Evolutionary conservation across 2,888 invertebrate species (phyloP).

Genomic region (Tinea pellionella): DNA sequence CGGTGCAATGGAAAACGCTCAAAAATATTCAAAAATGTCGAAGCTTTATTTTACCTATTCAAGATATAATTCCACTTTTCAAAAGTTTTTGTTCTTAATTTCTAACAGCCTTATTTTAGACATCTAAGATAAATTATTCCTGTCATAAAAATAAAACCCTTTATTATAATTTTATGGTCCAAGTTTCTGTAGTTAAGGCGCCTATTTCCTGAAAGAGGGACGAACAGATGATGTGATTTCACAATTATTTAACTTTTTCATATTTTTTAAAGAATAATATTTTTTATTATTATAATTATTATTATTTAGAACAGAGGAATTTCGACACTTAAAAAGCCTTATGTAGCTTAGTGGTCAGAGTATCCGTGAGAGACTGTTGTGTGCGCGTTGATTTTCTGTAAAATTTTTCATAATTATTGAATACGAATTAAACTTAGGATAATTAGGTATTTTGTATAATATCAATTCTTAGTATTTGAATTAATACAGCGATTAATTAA

Average conservation of each 20-base stretch:
- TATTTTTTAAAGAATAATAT: too few species aligned
- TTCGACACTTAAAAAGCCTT: too few species aligned
- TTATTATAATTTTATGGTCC: slow-evolving; percentile 58
- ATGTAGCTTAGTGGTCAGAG: too few species aligned
- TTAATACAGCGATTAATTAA: neutral
- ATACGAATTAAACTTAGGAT: neutral
- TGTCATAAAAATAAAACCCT: slow-evolving; percentile 51
- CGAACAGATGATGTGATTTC: slow-evolving; percentile 43
- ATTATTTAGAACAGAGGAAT: too few species aligned
- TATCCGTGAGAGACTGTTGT: too few species aligned
- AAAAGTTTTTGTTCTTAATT: slow-evolving; percentile 10
- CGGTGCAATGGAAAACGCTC: slow-evolving; percentile 13
- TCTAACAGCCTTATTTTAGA: slow-evolving; percentile 10
- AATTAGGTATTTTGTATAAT: neutral
- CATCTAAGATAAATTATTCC: slow-evolving; percentile 37
- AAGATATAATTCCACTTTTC: slow-evolving; percentile 1
- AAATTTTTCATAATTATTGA: too few species aligned
- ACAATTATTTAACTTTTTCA: slow-evolving; percentile 20
- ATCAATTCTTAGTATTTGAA: neutral
- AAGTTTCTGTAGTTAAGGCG: slow-evolving; percentile 46
- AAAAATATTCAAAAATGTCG: slow-evolving; percentile 31
- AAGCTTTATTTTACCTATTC: slow-evolving; percentile 11
- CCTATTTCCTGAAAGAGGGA: slow-evolving; percentile 46
- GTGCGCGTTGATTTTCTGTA: too few species aligned
- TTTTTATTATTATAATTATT: too few species aligned